Evolutionary conservation across 2,888 invertebrate species (phyloP).

Genomic region (Synergus gifuensis): DNA sequence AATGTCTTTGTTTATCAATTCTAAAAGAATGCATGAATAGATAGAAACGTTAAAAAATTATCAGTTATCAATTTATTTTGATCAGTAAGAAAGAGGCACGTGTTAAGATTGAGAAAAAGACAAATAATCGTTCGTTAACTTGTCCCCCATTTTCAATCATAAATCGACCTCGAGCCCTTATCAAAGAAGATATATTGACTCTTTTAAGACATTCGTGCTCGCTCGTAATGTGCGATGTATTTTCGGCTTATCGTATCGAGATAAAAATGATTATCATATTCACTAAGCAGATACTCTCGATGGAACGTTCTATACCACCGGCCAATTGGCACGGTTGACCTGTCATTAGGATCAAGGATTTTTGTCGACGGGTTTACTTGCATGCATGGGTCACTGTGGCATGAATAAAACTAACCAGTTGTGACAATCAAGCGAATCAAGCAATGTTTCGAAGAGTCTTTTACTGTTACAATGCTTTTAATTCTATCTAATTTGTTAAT

Average conservation of each 20-base stretch:
- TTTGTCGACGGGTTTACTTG: constrained; percentile 48
- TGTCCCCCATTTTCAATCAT: constrained; percentile 16
- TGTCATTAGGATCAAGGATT: constrained; percentile 76
- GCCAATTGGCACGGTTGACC: constrained; percentile 75
- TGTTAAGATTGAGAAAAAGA: not conserved
- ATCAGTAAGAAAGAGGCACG: not conserved
- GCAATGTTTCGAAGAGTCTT: constrained; percentile 20
- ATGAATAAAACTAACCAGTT: constrained; percentile 16
- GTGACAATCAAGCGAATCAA: constrained; percentile 25
- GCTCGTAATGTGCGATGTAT: constrained; percentile 34
- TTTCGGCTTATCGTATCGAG: constrained; percentile 27
- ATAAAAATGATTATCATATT: constrained; percentile 45
- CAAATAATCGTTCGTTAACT: constrained; percentile 29
- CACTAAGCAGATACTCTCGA: constrained; percentile 38
- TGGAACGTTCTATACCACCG: constrained; percentile 51
- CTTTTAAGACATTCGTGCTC: constrained; percentile 46
- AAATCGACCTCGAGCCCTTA: constrained; percentile 18
- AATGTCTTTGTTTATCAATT: too few relatives aligned
- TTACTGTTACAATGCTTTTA: not conserved
- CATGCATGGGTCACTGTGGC: constrained; percentile 41
- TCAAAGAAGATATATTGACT: constrained; percentile 19
- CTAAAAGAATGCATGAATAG: too few relatives aligned
- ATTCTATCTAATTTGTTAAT: not conserved
- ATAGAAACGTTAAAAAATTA: not conserved
- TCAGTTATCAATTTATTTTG: not conserved